Evolutionary conservation across 2,797 vertebrate genomes (phyloP), one percentile per base, ranked within the genome.

Genomic region (Chiloscyllium punctatum): DNA sequence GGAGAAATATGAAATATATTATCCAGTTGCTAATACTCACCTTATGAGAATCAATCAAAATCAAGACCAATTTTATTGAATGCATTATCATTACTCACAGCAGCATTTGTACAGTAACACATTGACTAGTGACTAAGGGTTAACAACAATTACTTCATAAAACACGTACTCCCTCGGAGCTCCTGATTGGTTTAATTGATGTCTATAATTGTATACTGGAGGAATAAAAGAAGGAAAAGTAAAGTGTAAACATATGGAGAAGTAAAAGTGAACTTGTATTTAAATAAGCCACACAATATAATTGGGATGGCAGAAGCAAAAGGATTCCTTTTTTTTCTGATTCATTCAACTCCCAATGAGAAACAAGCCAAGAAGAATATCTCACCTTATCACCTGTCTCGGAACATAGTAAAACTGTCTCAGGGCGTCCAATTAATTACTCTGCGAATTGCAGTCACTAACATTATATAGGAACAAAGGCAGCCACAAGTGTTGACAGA

Each of bases 211-310:
- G 53, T 30, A 37, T 37, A 42, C 79, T 84, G 79, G n/a, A 42
- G 37, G 79, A 18, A 72, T 30, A 72, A 72, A 30, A 25, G 27
- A 72, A 27, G 25, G 72, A 74, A 74, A 74, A 74, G 37, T 53
- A 90, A 90, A 90, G 53, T 62, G 53, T 90, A 90, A 90, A 62
- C 53, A 62, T 53, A 90, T 90, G 87, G 51, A 90, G 27, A 90
- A 88, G 51, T 57, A 84, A 84, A 48, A 84, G 79, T 0, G 86
- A 88, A 88, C 53, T 57, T 33, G 27, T 25, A 57, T 88, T 88
- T 33, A 88, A 90, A 62, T 90, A 57, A 90, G 3, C 51, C 87
- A 62, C 30, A 33, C 30, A 53, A 62, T 90, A 33, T 30, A 30
- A 33, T 42, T 62, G 30, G 16, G 27, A 62, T 62, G 87, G 30